Evolutionary conservation across 2,797 vertebrate genomes (phyloP).

Genomic region (Enteromius mattozi): DNA sequence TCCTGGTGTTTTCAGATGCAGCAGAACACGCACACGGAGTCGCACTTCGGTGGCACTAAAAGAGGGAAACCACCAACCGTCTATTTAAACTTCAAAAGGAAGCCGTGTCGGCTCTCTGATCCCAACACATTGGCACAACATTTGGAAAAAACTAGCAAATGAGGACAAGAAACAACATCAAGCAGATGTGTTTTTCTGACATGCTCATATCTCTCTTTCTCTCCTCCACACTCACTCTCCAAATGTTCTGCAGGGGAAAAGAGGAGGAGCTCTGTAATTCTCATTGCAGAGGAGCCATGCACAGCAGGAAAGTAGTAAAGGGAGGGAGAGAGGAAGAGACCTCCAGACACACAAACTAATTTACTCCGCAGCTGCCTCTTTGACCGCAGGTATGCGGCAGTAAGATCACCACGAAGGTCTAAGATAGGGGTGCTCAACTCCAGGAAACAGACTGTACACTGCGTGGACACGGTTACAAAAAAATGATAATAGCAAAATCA

Average conservation of each 20-base stretch:
- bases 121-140: conserved; percentile 56
- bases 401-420: conserved; percentile 27
- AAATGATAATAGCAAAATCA: neutral
- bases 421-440: neutral
- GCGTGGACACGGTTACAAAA: neutral
- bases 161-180: conserved; percentile 57
- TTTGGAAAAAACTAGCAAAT: conserved; percentile 62
- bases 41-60: conserved; percentile 47
- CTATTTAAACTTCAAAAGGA: conserved; percentile 57
- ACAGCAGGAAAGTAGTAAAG: conserved; percentile 33
- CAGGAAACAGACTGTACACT: neutral
- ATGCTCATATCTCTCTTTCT: conserved; percentile 55
- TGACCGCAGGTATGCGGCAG: conserved; percentile 45
- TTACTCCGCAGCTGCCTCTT: conserved; percentile 39
- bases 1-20: conserved; percentile 37
- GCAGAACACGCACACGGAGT: conserved; percentile 12
- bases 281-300: conserved; percentile 45
- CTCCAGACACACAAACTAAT: conserved; percentile 49
- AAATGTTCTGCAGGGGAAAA: conserved; percentile 44
- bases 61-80: conserved; percentile 53
- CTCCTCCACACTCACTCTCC: conserved; percentile 27
- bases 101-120: conserved; percentile 48
- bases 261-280: conserved; percentile 52
- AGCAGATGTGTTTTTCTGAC: conserved; percentile 60
- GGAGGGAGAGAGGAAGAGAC: conserved; percentile 39